Evolutionary conservation across 2,888 invertebrate species (phyloP).

Genomic region (Rhamnusium bicolor): DNA sequence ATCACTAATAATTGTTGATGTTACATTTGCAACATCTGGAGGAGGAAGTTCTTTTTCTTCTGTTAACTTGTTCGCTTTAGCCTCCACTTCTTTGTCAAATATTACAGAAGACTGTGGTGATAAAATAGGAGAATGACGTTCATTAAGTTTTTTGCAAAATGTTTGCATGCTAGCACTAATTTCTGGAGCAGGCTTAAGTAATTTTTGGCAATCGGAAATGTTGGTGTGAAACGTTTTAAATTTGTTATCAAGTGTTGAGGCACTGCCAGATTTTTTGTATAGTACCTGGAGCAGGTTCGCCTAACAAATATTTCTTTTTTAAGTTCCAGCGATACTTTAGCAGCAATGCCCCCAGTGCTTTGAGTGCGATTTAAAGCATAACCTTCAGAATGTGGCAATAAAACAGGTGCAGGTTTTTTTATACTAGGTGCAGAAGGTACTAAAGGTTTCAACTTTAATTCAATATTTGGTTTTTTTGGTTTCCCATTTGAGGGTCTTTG

Average conservation of each 20-base stretch:
- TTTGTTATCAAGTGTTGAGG: constrained; percentile 88
- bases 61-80: not conserved
- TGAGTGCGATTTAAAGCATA: constrained; percentile 87
- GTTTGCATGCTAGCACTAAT: constrained; percentile 81
- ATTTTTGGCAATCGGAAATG: constrained; percentile 91
- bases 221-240: constrained; percentile 88
- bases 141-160: constrained; percentile 72
- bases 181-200: constrained; percentile 82
- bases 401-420: constrained; percentile 63
- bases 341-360: constrained; percentile 90
- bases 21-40: constrained; percentile 49
- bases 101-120: constrained; percentile 33
- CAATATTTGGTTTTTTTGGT: constrained; percentile 61
- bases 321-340: constrained; percentile 88
- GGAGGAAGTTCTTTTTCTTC: constrained; percentile 39
- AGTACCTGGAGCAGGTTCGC: constrained; percentile 79
- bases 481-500: constrained; percentile 69
- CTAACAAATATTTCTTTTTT: constrained; percentile 87
- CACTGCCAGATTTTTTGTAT: constrained; percentile 88
- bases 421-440: constrained; percentile 59
- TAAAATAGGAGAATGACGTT: constrained; percentile 65
- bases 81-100: constrained; percentile 18
- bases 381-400: constrained; percentile 75
- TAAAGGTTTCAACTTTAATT: constrained; percentile 70
- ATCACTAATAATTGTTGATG: constrained; percentile 27